phyloP scores from a whole-genome alignment of 2,888 invertebrate species.

The Terebella lapidaria region DNA sequence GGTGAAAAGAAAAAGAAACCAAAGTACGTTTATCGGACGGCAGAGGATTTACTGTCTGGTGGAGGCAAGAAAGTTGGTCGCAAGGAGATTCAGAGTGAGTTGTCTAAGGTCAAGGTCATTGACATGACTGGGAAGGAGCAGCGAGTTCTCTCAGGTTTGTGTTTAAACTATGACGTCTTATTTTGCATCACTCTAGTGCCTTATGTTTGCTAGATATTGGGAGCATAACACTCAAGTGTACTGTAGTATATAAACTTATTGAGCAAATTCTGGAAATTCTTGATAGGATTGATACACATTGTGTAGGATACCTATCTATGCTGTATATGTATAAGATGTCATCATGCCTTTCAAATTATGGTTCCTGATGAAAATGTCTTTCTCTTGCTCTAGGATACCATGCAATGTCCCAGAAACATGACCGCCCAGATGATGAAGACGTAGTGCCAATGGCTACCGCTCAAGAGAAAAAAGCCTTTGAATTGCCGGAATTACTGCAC shows the following conservation, averaged over 20 bases:
- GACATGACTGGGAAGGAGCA: conserved; percentile 98
- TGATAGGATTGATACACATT: background rate
- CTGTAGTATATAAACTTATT: background rate
- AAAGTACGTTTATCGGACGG: conserved; percentile 54
- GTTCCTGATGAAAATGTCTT: background rate
- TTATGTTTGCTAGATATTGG: too few species aligned
- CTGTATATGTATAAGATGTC: too few species aligned
- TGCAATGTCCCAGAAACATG: conserved; percentile 49
- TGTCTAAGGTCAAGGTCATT: conserved; percentile 84
- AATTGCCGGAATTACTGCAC: conserved; percentile 82
- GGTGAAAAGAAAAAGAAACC: conserved; percentile 37
- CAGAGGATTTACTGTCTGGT: conserved; percentile 54
- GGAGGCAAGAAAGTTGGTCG: conserved; percentile 42
- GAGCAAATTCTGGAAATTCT: background rate
- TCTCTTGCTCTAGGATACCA: conserved; percentile 25
- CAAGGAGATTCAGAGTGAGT: conserved; percentile 28
- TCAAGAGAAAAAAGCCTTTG: conserved; percentile 54
- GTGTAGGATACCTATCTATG: background rate
- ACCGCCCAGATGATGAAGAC: conserved; percentile 58
- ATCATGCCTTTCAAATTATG: too few species aligned
- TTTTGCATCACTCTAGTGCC: too few species aligned
- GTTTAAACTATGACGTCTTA: background rate
- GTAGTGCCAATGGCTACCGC: conserved; percentile 40
- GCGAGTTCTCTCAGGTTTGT: conserved; percentile 60
- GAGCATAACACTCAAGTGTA: too few species aligned